Conservation (phyloP, 2,888 invertebrate genomes). For the Clanis bilineata region DNA sequence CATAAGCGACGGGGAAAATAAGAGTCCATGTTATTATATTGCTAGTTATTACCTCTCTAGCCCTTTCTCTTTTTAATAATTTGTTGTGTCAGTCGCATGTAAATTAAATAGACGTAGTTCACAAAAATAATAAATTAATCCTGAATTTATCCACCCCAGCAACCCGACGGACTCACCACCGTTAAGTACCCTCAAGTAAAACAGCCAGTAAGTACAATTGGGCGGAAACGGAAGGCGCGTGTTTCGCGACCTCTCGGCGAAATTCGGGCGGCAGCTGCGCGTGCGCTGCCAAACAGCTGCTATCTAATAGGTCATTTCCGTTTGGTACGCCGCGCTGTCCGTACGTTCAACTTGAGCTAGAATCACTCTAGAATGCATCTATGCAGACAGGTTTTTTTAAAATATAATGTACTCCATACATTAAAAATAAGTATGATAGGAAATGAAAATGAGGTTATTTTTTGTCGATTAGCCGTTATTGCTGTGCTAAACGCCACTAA, state of each 20-base stretch:
- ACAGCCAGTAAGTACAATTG: conserved; percentile 60
- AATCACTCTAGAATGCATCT: background rate
- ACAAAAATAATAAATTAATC: conserved; percentile 25
- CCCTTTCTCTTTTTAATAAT: too few relatives aligned
- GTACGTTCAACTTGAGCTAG: conserved; percentile 17
- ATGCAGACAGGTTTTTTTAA: background rate
- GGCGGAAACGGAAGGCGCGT: conserved; percentile 80
- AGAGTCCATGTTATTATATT: too few relatives aligned
- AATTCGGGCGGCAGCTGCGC: conserved; percentile 77
- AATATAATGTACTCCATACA: too few relatives aligned
- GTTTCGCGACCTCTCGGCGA: conserved; percentile 79
- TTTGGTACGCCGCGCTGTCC: conserved; percentile 50
- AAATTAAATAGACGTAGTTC: background rate
- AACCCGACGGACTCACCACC: conserved; percentile 47
- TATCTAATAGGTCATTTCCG: conserved; percentile 78
- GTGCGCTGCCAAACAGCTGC: conserved; percentile 61
- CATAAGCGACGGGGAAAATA: too few relatives aligned
- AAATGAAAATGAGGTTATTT: too few relatives aligned
- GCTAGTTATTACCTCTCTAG: too few relatives aligned
- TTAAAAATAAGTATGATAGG: too few relatives aligned
- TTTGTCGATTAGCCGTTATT: too few relatives aligned
- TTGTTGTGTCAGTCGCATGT: too few relatives aligned
- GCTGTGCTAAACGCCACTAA: too few relatives aligned
- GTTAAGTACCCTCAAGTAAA: conserved; percentile 43
- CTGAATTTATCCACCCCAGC: conserved; percentile 23